Evolutionary conservation across 2,888 invertebrate genomes (phyloP).

Genomic region (Anthophora plumipes): DNA sequence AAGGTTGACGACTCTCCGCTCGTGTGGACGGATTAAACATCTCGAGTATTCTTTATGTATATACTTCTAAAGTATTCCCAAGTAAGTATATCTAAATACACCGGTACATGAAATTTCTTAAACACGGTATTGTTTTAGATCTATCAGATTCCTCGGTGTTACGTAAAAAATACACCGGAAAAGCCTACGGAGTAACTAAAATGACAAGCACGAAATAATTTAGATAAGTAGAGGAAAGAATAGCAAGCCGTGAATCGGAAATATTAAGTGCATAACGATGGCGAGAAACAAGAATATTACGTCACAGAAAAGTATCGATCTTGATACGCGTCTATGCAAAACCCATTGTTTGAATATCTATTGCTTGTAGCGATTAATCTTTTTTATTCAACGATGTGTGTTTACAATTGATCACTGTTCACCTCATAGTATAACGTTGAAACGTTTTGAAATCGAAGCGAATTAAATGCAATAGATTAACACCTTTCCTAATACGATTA

Average conservation of each 20-base stretch:
- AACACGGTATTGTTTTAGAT: neutral
- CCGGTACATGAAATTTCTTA: neutral
- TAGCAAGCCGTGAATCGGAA: neutral
- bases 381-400: constrained; percentile 1
- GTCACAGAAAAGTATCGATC: constrained; percentile 12
- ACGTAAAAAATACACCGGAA: neutral
- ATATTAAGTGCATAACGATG: neutral
- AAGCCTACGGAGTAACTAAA: neutral
- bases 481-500: constrained; percentile 8
- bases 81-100: neutral
- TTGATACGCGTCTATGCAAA: neutral
- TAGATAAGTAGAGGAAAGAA: neutral
- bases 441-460: neutral
- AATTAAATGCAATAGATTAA: neutral
- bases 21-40: neutral
- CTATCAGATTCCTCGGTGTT: neutral
- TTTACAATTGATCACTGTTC: neutral
- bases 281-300: neutral
- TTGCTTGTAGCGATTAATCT: neutral
- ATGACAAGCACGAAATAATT: neutral
- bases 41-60: neutral
- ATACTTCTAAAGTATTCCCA: neutral
- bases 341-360: neutral
- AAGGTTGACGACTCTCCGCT: constrained; percentile 22
- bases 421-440: neutral